Percentiles rank a stretch among this genome's conserved stretches.
These are phyloP conservation scores for Pentalonia nigronervosa DNA, from an alignment of 1,140 invertebrate species.

Conservation along the genomic window DNA sequence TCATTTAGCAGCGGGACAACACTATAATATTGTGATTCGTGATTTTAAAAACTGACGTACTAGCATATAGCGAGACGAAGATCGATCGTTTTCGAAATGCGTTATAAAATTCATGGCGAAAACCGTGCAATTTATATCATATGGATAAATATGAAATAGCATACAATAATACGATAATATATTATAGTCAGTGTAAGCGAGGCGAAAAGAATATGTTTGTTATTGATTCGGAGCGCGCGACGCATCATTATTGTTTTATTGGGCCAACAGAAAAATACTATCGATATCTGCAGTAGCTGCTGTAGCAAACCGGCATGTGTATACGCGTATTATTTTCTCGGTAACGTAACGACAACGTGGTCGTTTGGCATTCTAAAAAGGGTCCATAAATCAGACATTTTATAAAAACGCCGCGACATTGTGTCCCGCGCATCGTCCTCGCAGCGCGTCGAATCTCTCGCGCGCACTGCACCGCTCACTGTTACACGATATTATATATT, in stretches of 20 bases:
- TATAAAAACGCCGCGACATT: slow-evolving; percentile 2
- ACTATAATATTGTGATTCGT: not conserved
- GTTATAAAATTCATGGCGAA: too few relatives aligned
- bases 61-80: not conserved
- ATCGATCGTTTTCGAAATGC: not conserved
- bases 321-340: not conserved
- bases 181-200: not conserved
- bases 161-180: not conserved
- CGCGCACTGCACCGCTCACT: not conserved
- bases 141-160: not conserved
- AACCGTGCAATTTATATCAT: not conserved
- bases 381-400: slow-evolving; percentile 52
- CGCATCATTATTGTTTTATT: slow-evolving; percentile 20
- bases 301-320: not conserved
- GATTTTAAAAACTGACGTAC: not conserved
- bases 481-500: too few relatives aligned
- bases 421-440: not conserved
- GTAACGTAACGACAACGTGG: slow-evolving; percentile 31
- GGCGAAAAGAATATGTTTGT: not conserved
- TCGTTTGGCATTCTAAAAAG: slow-evolving; percentile 48
- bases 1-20: not conserved
- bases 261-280: slow-evolving; percentile 17
- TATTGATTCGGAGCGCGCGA: not conserved
- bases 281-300: not conserved
- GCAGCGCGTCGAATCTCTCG: not conserved